Evolutionary conservation across 53 echinoderm and acorn worm species (phyloP), one percentile per base, ranked within the genome.

Genomic region (Holothuria scabra): DNA sequence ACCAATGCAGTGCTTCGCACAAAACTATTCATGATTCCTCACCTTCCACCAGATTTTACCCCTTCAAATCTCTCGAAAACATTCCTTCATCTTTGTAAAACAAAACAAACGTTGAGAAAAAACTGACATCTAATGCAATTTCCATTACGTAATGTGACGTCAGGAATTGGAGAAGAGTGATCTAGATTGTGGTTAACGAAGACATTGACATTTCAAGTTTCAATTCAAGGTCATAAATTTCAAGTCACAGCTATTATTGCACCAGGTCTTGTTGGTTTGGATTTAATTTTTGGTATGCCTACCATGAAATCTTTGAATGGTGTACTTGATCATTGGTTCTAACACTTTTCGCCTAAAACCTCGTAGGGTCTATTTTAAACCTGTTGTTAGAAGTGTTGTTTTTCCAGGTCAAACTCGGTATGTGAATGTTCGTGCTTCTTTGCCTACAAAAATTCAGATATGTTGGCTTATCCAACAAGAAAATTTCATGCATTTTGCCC

Each of bases 391-490:
- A n/a, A 20, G 14, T 4, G 26, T 56, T 23, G 26, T 76, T 31
- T 26, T 16, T 18, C 76, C 56, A 18, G 76, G 76, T n/a, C 58
- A 76, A 31, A 76, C 46, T 26, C 49, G 28, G 12, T 76, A 25
- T 28, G 57, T 76, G 2, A 56, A 56, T 22, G 26, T 76, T 22
- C 12, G 30, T 26, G 20, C 29, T 14, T 12, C 52, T 2, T 3
- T 76, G 13, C 56, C 76, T 28, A 52, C 52, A 24, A 31, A 25
- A 76, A 76, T 57, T 56, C 78, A 11, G 59, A 76, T 21, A 57
- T 76, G 4, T 20, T 56, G 14, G 14, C 52, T n/a, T 24, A 76
- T 46, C 31, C 78, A 10, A 56, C 57, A 4, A 28, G 25, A 22
- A 13, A 52, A 46, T 12, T 55, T 55, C 11, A 24, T 5, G n/a